Percentiles rank a stretch among this genome's conserved stretches.
Evolutionary conservation across 64 coral and sea anemone species (phyloP).

Genomic region (Anthopleura sola): DNA sequence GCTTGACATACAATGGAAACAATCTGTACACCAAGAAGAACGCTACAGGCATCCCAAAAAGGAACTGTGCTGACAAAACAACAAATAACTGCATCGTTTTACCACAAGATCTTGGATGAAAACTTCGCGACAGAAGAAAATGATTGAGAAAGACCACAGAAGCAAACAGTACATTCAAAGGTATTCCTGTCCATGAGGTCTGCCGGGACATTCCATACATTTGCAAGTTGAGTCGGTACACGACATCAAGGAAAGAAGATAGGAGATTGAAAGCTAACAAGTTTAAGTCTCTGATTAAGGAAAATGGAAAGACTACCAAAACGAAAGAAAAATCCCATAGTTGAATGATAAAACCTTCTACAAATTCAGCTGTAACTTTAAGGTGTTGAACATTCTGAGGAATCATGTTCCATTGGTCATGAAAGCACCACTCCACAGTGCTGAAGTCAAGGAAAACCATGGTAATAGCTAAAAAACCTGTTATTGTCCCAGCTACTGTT

Average conservation of each 20-base stretch:
- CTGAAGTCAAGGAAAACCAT: slow-evolving; percentile 74
- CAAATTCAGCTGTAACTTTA: too few species aligned
- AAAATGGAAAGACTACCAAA: slow-evolving; percentile 28
- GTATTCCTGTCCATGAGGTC: slow-evolving; percentile 49
- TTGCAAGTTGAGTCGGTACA: slow-evolving; percentile 58
- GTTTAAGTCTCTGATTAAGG: too few species aligned
- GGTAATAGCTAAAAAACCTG: slow-evolving; percentile 24
- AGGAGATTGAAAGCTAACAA: slow-evolving; percentile 54
- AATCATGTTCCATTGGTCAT: slow-evolving; percentile 50
- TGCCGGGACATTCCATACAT: slow-evolving; percentile 52
- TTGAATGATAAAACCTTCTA: slow-evolving; percentile 62
- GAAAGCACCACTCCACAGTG: slow-evolving; percentile 51
- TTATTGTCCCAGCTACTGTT: slow-evolving; percentile 4
- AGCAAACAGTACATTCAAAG: slow-evolving; percentile 45
- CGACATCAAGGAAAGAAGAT: slow-evolving; percentile 41
- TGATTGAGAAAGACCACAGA: slow-evolving; percentile 26
- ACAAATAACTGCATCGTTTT: background rate
- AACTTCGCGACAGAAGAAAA: slow-evolving; percentile 38
- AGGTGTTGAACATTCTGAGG: slow-evolving; percentile 33
- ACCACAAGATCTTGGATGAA: background rate
- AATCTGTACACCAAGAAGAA: slow-evolving; percentile 3
- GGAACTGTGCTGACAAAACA: slow-evolving; percentile 49
- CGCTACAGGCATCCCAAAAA: slow-evolving; percentile 28
- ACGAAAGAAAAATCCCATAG: slow-evolving; percentile 63
- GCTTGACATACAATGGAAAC: slow-evolving; percentile 30